Evolutionary conservation across 2,888 invertebrate species (phyloP).

Genomic region (Branchellion lobata): DNA sequence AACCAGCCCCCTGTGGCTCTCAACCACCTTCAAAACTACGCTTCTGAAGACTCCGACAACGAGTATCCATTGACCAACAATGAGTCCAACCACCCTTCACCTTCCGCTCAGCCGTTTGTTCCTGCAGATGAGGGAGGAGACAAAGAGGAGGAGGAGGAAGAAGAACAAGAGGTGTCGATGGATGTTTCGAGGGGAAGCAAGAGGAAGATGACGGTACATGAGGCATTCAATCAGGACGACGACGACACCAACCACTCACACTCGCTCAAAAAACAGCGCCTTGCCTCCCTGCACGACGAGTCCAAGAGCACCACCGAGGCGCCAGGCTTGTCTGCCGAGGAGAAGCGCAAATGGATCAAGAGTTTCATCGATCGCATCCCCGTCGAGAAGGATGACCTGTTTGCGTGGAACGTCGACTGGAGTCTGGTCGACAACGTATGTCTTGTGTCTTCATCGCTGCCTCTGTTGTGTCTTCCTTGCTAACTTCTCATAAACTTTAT

Average conservation of each 20-base stretch:
- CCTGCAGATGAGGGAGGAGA: background rate
- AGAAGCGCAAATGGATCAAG: constrained; percentile 93
- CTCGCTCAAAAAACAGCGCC: constrained; percentile 72
- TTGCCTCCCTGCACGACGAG: constrained; percentile 61
- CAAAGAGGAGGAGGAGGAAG: background rate
- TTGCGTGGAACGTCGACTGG: constrained; percentile 91
- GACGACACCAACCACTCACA: constrained; percentile 64
- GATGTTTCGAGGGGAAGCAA: constrained; percentile 48
- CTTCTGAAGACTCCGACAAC: constrained; percentile 1
- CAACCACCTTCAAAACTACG: constrained; percentile 7
- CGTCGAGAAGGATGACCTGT: constrained; percentile 91
- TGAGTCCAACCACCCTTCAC: constrained; percentile 13
- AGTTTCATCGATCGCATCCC: constrained; percentile 97
- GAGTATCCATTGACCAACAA: background rate
- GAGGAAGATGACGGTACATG: constrained; percentile 77
- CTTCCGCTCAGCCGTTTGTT: background rate
- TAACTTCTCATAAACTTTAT: no score
- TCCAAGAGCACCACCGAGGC: background rate
- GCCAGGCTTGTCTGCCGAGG: constrained; percentile 68
- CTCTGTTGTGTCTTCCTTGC: background rate
- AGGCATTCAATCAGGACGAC: constrained; percentile 74
- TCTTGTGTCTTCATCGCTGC: background rate
- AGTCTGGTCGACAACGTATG: constrained; percentile 73
- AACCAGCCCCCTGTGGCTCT: constrained; percentile 22
- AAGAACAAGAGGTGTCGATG: background rate